These are phyloP conservation scores for Trochalopteron elliotii DNA, from an alignment of 2,113 vertebrate genomes.

Conservation along the genomic window DNA sequence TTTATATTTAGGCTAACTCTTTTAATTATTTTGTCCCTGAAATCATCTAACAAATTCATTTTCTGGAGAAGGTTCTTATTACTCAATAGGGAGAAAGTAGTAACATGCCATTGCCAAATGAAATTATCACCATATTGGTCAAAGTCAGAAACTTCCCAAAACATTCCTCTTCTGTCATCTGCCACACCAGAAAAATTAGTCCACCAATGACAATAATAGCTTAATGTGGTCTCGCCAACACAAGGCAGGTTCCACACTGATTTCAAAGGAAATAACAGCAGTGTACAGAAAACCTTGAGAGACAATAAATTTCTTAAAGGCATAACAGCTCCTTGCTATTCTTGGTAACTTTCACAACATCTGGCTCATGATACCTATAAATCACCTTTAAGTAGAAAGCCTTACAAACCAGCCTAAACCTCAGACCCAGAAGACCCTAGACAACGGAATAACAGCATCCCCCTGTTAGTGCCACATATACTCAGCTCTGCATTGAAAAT, in stretches of 20 bases:
- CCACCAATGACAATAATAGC: not conserved
- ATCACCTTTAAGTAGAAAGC: not conserved
- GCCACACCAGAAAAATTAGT: not conserved
- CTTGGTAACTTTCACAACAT: not conserved
- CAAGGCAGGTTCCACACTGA: not conserved
- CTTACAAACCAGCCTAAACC: not conserved
- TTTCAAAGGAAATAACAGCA: not conserved
- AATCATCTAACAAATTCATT: not conserved
- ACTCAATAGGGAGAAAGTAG: not conserved
- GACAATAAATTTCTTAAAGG: not conserved
- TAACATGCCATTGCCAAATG: not conserved
- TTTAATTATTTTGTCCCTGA: not conserved
- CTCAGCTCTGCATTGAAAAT: not conserved
- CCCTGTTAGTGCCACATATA: not conserved
- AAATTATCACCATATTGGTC: not conserved
- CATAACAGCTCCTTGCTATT: not conserved
- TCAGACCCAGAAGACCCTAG: not conserved
- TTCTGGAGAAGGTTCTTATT: not conserved
- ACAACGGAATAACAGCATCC: not conserved
- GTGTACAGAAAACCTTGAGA: not conserved
- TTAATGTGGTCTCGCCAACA: not conserved
- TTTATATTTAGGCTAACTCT: not conserved
- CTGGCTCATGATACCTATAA: not conserved
- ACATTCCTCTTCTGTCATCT: not conserved
- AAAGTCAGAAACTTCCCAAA: not conserved